Percentiles rank a stretch among this genome's conserved stretches.
phyloP scores from a whole-genome alignment of 2,888 invertebrate species.

The Pachycephus smyrnensis region DNA sequence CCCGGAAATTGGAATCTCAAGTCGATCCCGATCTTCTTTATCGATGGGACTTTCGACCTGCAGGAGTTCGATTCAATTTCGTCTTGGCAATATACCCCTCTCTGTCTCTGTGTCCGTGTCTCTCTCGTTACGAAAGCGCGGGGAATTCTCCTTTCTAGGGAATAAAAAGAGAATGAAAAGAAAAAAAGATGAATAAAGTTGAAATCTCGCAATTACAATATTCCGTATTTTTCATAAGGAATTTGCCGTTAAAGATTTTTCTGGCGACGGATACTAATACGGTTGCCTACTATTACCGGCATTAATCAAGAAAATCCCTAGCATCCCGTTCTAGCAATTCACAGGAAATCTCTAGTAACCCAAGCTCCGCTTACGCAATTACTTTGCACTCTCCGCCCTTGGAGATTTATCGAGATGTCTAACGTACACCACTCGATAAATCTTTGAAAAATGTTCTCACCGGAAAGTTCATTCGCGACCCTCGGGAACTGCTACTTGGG shows the following conservation, averaged over 20 bases:
- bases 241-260: no score
- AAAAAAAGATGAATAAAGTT: no score
- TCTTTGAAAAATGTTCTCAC: neutral
- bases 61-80: no score
- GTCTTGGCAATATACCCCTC: no score
- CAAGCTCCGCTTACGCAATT: neutral
- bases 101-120: no score
- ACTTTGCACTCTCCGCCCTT: neutral
- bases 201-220: no score
- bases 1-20: constrained; percentile 61
- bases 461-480: neutral
- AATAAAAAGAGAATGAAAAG: no score
- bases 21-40: constrained; percentile 57
- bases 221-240: no score
- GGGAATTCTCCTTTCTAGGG: no score
- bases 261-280: neutral
- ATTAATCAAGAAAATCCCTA: neutral
- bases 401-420: neutral
- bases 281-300: neutral
- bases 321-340: neutral
- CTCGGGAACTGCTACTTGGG: neutral
- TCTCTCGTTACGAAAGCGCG: no score
- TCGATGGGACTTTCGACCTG: neutral
- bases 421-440: neutral
- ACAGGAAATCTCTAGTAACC: neutral